Evolutionary conservation across 2,888 invertebrate species (phyloP), one percentile per base, ranked within the genome.

Genomic region (Dryomyza anilis): DNA sequence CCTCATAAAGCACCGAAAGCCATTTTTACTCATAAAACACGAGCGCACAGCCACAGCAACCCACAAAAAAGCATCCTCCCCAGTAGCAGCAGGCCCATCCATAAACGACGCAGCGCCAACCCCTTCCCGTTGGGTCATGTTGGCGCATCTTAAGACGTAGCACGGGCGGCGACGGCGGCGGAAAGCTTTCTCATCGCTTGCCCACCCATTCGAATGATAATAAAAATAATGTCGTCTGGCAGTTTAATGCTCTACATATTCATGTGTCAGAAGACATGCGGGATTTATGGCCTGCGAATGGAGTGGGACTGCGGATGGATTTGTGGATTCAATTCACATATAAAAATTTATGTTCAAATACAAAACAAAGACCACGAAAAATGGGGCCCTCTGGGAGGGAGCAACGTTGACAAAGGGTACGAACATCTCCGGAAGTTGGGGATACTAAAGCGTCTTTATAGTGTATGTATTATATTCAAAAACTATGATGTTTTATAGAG

Each of bases 231-330:
- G 72, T 73, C 69, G 76, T 71, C 76, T 73, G 73, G 70, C 61
- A 64, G 67, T 68, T 72, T 77, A 78, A 77, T 78, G 77, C 77
- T 74, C 72, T 74, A 78, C 77, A 77, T 78, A 77, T 78, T 77
- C 78, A 77, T 77, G 75, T 77, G 78, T 76, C 77, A 77, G 74
- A 77, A 78, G 77, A 77, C 77, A 74, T 77, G 77, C 71, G 70
- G 76, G 73, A 77, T 77, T 77, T 77, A 77, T 77, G 77, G 73
- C 39, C 60, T 62, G 43, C 23, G 25, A 46, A 46, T 43, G 43
- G 30, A 62, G 48, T 46, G 59, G 39, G 45, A 30, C 39, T 58
- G 62, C 36, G 59, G 45, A 63, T 58, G 39, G 66, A 63, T 66
- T 59, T 66, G 63, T 63, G 55, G 55, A 63, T 66, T 58, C 63